Conservation (phyloP, 92 coral and sea anemone species). For the Zoanthus sansibaricus region DNA sequence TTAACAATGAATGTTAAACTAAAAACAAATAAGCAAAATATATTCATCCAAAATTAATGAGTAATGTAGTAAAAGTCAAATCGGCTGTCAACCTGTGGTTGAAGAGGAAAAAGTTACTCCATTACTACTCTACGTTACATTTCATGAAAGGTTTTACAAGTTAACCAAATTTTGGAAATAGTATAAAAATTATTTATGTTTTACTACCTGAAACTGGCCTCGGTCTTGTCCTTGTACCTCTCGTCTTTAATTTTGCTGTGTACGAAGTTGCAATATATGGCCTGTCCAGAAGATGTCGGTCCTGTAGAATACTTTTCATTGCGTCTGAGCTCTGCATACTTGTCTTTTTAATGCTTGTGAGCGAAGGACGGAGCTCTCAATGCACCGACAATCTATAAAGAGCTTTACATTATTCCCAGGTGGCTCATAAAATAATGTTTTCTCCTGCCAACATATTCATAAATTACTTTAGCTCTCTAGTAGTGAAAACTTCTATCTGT, state of each 20-base stretch:
- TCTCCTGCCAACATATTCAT: too few species aligned
- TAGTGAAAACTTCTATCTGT: not conserved
- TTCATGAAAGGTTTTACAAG: too few species aligned
- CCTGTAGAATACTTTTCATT: slow-evolving; percentile 32
- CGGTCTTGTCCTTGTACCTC: slow-evolving; percentile 20
- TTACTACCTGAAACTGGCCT: slow-evolving; percentile 37
- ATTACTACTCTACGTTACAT: too few species aligned
- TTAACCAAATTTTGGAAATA: not conserved
- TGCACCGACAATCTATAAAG: not conserved
- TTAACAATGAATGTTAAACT: too few species aligned
- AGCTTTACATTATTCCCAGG: not conserved
- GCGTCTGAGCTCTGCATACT: slow-evolving; percentile 45
- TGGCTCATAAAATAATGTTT: not conserved
- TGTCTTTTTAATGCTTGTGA: not conserved
- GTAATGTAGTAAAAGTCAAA: too few species aligned
- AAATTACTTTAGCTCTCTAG: too few species aligned
- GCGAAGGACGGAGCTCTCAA: not conserved
- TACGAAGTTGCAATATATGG: slow-evolving; percentile 27
- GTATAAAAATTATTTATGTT: too few species aligned
- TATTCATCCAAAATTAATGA: too few species aligned
- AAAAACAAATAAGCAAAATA: too few species aligned
- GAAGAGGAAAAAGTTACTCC: too few species aligned
- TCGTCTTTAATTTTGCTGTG: not conserved
- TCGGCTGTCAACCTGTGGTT: too few species aligned
- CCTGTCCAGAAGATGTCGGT: slow-evolving; percentile 32